phyloP scores from a whole-genome alignment of 2,797 vertebrate genomes.

The Eupleurogrammus muticus region DNA sequence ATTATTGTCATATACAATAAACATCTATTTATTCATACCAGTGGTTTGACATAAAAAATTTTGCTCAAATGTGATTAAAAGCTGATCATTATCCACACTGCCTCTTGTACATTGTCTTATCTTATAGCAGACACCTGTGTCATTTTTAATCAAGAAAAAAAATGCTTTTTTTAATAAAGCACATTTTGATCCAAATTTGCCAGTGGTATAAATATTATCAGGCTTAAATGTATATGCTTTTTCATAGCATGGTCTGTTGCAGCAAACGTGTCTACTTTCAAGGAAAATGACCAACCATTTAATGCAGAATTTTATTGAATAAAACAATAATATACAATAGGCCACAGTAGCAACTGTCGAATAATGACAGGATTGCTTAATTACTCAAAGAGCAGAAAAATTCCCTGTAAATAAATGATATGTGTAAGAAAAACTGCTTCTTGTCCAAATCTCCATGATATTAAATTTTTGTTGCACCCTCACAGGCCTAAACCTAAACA shows the following conservation, averaged over 20 bases:
- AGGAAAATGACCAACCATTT: constrained; percentile 18
- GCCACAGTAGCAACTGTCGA: constrained; percentile 3
- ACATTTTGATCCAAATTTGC: too few species aligned
- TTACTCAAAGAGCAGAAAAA: background rate
- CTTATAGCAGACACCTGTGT: too few species aligned
- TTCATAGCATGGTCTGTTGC: background rate
- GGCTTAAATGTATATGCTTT: background rate
- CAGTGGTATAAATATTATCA: too few species aligned
- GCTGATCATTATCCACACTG: too few species aligned
- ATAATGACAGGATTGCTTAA: constrained; percentile 12
- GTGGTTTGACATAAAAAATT: too few species aligned
- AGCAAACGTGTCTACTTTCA: background rate
- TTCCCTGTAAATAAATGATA: background rate
- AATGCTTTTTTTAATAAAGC: too few species aligned
- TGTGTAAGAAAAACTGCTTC: background rate
- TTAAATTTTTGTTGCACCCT: background rate
- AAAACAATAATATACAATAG: constrained; percentile 14
- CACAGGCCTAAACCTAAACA: background rate
- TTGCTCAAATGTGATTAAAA: too few species aligned
- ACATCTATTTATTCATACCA: too few species aligned
- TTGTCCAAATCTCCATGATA: background rate
- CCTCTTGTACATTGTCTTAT: too few species aligned
- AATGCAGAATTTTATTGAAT: background rate
- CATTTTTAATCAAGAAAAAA: too few species aligned
- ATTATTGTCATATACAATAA: too few species aligned